Evolutionary conservation across 53 echinoderm and acorn worm species (phyloP), one percentile per base, ranked within the genome.

Genomic region (Hippasteria phrygiana): DNA sequence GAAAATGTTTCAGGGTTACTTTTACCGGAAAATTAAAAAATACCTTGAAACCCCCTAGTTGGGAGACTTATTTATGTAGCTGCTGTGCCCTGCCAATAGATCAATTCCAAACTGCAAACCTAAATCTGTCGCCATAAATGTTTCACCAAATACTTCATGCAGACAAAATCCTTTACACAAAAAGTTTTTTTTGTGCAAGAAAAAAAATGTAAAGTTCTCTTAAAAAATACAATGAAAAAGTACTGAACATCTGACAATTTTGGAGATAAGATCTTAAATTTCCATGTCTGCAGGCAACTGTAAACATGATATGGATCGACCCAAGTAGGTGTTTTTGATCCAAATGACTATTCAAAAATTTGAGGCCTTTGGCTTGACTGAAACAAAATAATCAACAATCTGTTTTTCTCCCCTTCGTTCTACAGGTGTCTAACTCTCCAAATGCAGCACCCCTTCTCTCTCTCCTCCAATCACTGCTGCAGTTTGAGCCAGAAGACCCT

Each of bases 371-470:
- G 46, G 5, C 46, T n/a, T 7, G 46, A 45, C 6, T 45, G 46
- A 45, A 7, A 45, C 11, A 45, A 45, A 24, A 22, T 59, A 0
- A 18, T 26, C 26, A 1, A 24, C 16, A 22, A 1, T 8, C 20
- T 59, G 3, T 22, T 59, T 3, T 54, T 54, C 3, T 1, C 20
- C 0, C 4, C 26, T 59, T 59, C 1, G 26, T 59, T 6, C 26
- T 59, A 26, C n/a, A 92, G 92, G 89, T 92, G 59, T 82, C 88
- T n/a, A 83, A 77, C 53, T 75, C 74, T 38, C 92, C 92, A 2
- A 82, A 88, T 74, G 83, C 83, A 43, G 83, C 88, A 20, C 75
- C 82, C 5, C 65, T 92, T 43, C 38, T 92, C 16, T 88, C 92
- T 18, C 88, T 92, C 54, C 92, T 92, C 5, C 92, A 92, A 16